phyloP scores from a whole-genome alignment of 1,140 invertebrate species.

The Phocides pigmalion region DNA sequence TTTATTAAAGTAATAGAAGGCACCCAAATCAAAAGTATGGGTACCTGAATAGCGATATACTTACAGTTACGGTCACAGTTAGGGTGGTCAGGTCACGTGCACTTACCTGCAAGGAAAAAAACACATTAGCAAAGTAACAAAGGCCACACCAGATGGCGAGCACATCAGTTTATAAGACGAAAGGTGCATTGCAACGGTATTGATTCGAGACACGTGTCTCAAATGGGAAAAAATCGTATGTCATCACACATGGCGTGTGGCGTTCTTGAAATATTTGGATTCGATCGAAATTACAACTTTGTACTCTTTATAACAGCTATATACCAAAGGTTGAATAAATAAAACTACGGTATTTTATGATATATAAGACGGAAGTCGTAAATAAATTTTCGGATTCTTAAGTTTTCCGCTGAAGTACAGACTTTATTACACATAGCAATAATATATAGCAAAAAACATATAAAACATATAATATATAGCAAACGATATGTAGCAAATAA shows the following conservation, averaged over 20 bases:
- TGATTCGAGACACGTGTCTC: slow-evolving; percentile 23
- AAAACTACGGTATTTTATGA: too few relatives aligned
- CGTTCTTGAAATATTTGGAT: too few relatives aligned
- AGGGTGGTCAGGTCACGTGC: slow-evolving; percentile 39
- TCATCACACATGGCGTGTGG: slow-evolving; percentile 3
- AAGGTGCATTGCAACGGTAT: slow-evolving; percentile 46
- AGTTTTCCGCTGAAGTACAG: too few relatives aligned
- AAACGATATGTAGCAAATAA: too few relatives aligned
- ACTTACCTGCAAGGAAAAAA: slow-evolving; percentile 63
- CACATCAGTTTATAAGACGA: slow-evolving; percentile 47
- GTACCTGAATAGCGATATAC: not conserved
- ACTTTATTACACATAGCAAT: too few relatives aligned
- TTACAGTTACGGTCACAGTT: slow-evolving; percentile 23
- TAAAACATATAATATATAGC: too few relatives aligned
- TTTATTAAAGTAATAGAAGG: not conserved
- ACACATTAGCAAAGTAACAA: slow-evolving; percentile 53
- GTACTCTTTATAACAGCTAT: too few relatives aligned
- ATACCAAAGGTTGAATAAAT: too few relatives aligned
- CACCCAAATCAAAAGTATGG: not conserved
- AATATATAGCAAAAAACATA: too few relatives aligned
- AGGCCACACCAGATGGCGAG: slow-evolving; percentile 50
- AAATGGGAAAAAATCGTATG: slow-evolving; percentile 5
- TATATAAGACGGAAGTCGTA: too few relatives aligned
- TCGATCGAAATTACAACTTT: too few relatives aligned
- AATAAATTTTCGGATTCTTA: too few relatives aligned